Evolutionary conservation across 2,888 invertebrate genomes (phyloP).

Genomic region (Volucella inflata): DNA sequence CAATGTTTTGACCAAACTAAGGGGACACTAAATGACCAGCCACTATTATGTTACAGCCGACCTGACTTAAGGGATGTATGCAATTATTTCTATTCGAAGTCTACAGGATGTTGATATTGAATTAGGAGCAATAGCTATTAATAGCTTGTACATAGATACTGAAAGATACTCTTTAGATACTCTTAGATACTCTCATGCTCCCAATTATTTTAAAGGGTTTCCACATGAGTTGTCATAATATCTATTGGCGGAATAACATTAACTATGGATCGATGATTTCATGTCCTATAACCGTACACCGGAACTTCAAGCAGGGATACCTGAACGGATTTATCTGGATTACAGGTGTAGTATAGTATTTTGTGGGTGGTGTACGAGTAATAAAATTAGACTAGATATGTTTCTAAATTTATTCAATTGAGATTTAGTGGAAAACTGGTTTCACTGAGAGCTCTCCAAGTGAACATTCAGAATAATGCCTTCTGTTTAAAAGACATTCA

Average conservation of each 20-base stretch:
- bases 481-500: too few species aligned
- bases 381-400: slow-evolving; percentile 16
- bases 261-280: slow-evolving; percentile 60
- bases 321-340: not conserved
- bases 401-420: not conserved
- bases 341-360: slow-evolving; percentile 34
- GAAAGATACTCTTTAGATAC: too few species aligned
- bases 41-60: slow-evolving; percentile 4
- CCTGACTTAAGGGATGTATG: slow-evolving; percentile 13
- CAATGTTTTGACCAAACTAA: slow-evolving; percentile 32
- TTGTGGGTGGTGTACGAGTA: slow-evolving; percentile 12
- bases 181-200: not conserved
- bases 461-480: too few species aligned
- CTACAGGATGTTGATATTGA: slow-evolving; percentile 61
- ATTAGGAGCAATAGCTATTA: slow-evolving; percentile 40
- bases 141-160: not conserved
- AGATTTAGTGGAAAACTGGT: not conserved
- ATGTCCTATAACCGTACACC: slow-evolving; percentile 28
- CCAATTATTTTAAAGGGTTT: slow-evolving; percentile 66
- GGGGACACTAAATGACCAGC: slow-evolving; percentile 13
- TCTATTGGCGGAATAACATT: slow-evolving; percentile 48
- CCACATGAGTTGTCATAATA: slow-evolving; percentile 57
- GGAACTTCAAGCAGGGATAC: not conserved
- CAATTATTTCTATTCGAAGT: slow-evolving; percentile 54
- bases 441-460: too few species aligned